Base-by-base conservation (phyloP, 2,113 vertebrate species). In the Podilymbus podiceps region DNA sequence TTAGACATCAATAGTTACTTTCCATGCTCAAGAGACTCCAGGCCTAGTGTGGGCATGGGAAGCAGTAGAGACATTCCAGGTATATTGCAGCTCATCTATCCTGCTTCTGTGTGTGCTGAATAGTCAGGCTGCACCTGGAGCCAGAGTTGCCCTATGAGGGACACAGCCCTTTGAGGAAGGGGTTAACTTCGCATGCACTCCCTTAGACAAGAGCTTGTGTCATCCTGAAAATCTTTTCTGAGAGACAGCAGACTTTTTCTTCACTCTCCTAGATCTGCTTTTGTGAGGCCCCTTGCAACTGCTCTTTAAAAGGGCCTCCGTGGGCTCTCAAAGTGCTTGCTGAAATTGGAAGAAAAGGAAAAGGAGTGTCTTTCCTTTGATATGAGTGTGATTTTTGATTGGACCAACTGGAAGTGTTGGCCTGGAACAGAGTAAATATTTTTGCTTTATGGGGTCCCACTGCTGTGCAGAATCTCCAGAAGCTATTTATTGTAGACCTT, bases 31-130 rank as follows among this genome's bases (percentile, higher is more conserved):
- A 77, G 33, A 69, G 12, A 44, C 52, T 67, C 28, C 7, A 59
- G 18, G 30, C 33, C n/a, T 44, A 42, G 3, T 27, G 47, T 6
- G n/a, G 38, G 15, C 40, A 66, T 9, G 72, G 35, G 52, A 81
- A 12, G 0, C 0, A 0, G 20, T 42, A 1, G 1, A 44, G 31
- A 38, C 0, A 0, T 40, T 9, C 13, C 47, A 59, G 31, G 17
- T 76, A 31, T 23, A 10, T 9, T 46, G 50, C 42, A 84, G 20
- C 16, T 86, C 44, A 42, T 38, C 30, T 64, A 3, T 35, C 33
- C 49, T 69, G 31, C 71, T 83, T 64, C 14, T 52, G 12, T 5
- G 1, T 15, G 2, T 40, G 14, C 40, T 76, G n/a, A 47, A 31
- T 5, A 73, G n/a, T 16, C 8, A 0, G 0, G 3, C 33, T 86